Base-by-base conservation (phyloP, 2,888 invertebrate species). In the Conchocele bisecta region DNA sequence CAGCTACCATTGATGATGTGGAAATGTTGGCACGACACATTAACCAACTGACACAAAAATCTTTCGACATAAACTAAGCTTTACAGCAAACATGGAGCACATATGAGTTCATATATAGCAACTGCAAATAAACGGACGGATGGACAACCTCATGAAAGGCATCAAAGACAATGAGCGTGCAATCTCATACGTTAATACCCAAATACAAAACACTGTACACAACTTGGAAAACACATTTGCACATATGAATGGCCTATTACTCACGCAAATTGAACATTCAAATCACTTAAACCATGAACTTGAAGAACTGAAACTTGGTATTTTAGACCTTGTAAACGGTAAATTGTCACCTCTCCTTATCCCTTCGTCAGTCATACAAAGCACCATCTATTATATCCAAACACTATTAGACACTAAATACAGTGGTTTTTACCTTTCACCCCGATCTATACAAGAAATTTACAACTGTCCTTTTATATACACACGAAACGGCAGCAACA, bases 1-100 rank as follows among this genome's bases (percentile, higher is more conserved):
- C 74, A 13, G 74, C 77, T 0, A 77, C 74, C 28, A n/a, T 57
- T 13, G 61, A 64, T 48, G 77, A 77, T 61, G 61, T 74, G 11
- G 53, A 64, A 20, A 54, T 54, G 24, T 31, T 74, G 20, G 64
- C 65, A 33, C 9, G 15, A 37, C 67, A 59, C 37, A 46, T 67
- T 9, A 67, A 60, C 33, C 3, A 26, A 15, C 29, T 67, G 6
- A 44, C 29, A 13, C 44, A 51, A 51, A 42, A 9, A 31, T 22
- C 37, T 1, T 31, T n/a, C 11, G 48, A 31, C n/a, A 31, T 58
- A 7, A 17, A 50, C 1, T 29, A 39, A 5, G n/a, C 41, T 1
- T 4, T 51, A 0, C 20, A 39, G 44, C 26, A 35, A n/a, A 24
- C 58, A 66, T 22, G 37, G n/a, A 9, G 22, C 29, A 35, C 51